phyloP scores from a whole-genome alignment of 1,140 invertebrate genomes.

The Oedothorax gibbosus region DNA sequence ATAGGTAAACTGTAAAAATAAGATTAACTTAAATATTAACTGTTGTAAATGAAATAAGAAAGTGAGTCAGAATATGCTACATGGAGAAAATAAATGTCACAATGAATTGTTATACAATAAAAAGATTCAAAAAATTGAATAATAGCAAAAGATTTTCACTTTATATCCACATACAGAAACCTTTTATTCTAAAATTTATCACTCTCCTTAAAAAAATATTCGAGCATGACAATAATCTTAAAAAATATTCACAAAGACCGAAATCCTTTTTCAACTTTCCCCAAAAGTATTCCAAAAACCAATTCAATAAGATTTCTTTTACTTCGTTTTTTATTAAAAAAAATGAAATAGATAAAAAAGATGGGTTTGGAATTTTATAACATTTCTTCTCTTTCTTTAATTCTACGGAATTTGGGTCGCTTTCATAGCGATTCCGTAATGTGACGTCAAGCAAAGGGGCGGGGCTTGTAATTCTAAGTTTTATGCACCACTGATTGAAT shows the following conservation, averaged over 20 bases:
- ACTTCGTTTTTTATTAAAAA: slow-evolving; percentile 9
- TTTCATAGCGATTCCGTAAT: not conserved
- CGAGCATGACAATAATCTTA: no score
- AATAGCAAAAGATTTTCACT: no score
- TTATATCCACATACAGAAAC: no score
- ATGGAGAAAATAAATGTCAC: no score
- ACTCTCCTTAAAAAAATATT: no score
- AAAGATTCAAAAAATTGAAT: no score
- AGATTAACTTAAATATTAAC: no score
- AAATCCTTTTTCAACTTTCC: not conserved
- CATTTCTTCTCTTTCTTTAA: slow-evolving; percentile 1
- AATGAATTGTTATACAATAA: no score
- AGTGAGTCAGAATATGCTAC: no score
- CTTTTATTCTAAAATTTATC: no score
- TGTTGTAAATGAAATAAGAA: no score
- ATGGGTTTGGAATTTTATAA: slow-evolving; percentile 31
- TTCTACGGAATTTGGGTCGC: slow-evolving; percentile 35
- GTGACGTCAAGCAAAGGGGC: slow-evolving; percentile 26
- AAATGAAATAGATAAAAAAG: slow-evolving; percentile 1
- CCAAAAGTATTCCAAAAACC: not conserved
- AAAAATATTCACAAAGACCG: not conserved
- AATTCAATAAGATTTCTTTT: not conserved
- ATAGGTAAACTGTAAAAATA: no score
- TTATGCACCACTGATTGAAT: slow-evolving; percentile 33
- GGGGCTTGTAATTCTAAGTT: slow-evolving; percentile 19